Evolutionary conservation across 37 sponge, comb jelly and placozoan genomes (phyloP), one percentile per base, ranked within the genome.

Genomic region (Crambe crambe): DNA sequence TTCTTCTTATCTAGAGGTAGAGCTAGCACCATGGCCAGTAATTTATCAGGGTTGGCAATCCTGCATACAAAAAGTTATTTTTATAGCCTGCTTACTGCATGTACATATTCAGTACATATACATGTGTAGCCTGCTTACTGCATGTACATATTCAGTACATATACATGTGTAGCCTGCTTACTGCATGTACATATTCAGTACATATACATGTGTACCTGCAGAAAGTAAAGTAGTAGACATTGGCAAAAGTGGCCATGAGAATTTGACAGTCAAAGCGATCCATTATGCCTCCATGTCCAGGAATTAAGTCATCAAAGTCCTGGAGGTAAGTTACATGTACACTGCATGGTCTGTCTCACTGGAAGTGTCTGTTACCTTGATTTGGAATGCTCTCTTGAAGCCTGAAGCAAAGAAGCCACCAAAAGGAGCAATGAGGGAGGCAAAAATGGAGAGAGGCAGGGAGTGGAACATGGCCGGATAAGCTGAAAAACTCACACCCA

Each of bases 351-450:
- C n/a, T n/a, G n/a, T n/a, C n/a, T n/a, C n/a, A n/a, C n/a, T n/a
- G n/a, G n/a, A n/a, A n/a, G n/a, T n/a, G n/a, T n/a, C n/a, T n/a
- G n/a, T n/a, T 61, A 95, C 96, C 85, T 98, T 98, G 38, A 98
- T 41, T 66, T 91, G 78, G 70, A 98, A 98, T 15, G 99, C 99
- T 58, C 99, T 77, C 58, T 98, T 98, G 82, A 98, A 96, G 20
- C 99, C 99, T 35, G 94, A 94, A 38, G 99, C 99, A 87, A 98
- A 95, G 92, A 98, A 98, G 30, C 99, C 99, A 23, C 99, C 99
- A 79, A 98, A 98, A 34, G 99, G 99, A 71, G 99, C 99, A 51
- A 98, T 93, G 74, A 95, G 73, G 22, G 99, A 98, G 8, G 92
- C 94, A 89, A 98, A 98, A 8, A 89, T 56, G 20, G 96, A 89